A percentile compares a stretch with the other conserved stretches of the same genome.
phyloP scores from a whole-genome alignment of 2,797 vertebrate genomes.

The Sebastes paucispinis region DNA sequence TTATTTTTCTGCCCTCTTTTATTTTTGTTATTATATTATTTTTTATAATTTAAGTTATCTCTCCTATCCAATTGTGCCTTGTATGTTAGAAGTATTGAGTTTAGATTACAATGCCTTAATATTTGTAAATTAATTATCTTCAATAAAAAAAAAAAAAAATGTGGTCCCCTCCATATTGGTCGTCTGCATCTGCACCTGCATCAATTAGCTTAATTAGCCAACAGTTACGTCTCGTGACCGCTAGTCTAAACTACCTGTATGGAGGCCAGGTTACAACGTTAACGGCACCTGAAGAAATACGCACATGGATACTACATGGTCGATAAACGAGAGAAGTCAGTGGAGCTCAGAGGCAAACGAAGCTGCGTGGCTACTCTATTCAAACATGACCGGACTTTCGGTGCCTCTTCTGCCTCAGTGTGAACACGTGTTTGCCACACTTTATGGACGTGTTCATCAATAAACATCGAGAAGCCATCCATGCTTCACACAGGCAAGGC shows the following conservation, averaged over 20 bases:
- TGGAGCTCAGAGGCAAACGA: neutral
- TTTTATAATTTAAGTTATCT: too few relatives aligned
- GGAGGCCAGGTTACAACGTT: neutral
- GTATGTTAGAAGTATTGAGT: too few relatives aligned
- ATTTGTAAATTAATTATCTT: too few relatives aligned
- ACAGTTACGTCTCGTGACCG: neutral
- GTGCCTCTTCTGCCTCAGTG: neutral
- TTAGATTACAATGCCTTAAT: too few relatives aligned
- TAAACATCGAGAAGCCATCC: neutral
- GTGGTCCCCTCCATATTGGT: neutral
- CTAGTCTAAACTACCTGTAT: neutral
- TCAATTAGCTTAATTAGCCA: neutral
- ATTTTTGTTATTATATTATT: too few relatives aligned
- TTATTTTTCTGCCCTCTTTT: too few relatives aligned
- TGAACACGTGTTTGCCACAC: neutral
- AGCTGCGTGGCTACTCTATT: too few relatives aligned
- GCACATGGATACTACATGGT: neutral
- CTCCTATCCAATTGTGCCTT: too few relatives aligned
- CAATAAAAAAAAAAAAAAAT: neutral
- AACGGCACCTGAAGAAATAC: neutral
- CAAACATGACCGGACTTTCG: neutral
- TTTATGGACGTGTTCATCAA: neutral
- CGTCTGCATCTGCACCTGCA: neutral
- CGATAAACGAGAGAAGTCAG: neutral
- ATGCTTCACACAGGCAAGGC: neutral